Evolutionary conservation across 1,140 invertebrate species (phyloP), one percentile per base, ranked within the genome.

Genomic region (Drosophila pruinosa): DNA sequence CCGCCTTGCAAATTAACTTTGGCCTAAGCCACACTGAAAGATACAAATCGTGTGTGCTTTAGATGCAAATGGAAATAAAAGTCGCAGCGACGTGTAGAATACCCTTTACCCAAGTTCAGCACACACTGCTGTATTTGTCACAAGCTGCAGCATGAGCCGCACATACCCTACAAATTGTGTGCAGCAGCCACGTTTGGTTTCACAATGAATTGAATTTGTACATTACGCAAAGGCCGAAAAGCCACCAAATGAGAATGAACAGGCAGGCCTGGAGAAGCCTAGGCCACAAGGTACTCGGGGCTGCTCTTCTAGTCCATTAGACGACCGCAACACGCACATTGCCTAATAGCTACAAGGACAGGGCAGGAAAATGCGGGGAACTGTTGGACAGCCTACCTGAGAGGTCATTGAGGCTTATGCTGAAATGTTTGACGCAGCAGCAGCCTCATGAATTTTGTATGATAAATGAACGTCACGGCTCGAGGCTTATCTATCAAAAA

Each of bases 1-100:
- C 82, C 82, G 81, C 77, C 64, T 86, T 83, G 81, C 81, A 86
- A 86, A 85, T 85, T 85, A 86, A 81, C 77, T 86, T 86, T 86
- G 77, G 73, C 81, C 81, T 86, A 85, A 85, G 81, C 81, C 81
- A 85, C 77, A 77, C 73, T 31, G 22, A 45, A 56, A 74, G 43
- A 69, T 62, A 69, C 64, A 70, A 56, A 73, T 68, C 45, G 56
- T 15, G 71, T 54, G 58, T 45, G 28, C 64, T 58, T 48, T 22
- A 28, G 43, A 14, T 26, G 26, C 19, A 36, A 24, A 39, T 15
- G 26, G 12, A 36, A 24, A 39, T 15, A 10, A 15, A 5, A 52
- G 26, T 22, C 8, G 24, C 10, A 61, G 36, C 17, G 21, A 36
- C 34, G 10, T 6, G 6, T 0, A 8, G 19, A 41, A 56, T 63